Conservation (phyloP, 2,113 vertebrate genomes). For the Paracyprichromis sp. region DNA sequence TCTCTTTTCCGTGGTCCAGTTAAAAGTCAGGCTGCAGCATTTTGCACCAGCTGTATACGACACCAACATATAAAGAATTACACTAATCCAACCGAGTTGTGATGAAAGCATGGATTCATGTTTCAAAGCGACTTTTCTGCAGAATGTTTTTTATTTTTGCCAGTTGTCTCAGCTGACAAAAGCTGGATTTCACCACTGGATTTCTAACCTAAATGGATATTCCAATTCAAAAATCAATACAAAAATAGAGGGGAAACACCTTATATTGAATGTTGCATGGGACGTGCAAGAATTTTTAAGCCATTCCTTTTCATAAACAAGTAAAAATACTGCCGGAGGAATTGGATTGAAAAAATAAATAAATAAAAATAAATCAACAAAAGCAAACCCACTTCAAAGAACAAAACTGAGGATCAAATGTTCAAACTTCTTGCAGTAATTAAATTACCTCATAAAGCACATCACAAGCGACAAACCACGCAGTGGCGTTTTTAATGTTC, state of each 20-base stretch:
- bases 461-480: background rate
- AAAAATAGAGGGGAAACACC: background rate
- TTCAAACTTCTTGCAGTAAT: constrained; percentile 15
- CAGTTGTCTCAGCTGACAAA: background rate
- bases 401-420: background rate
- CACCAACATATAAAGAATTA: background rate
- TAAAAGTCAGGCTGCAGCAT: background rate
- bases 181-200: background rate
- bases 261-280: background rate
- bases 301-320: background rate
- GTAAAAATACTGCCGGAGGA: background rate
- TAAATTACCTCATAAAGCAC: constrained; percentile 1
- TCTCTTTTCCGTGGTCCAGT: background rate
- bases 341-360: background rate
- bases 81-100: background rate
- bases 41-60: background rate
- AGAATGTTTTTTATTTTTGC: background rate
- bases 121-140: background rate
- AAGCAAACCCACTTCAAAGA: background rate
- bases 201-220: background rate
- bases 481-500: background rate
- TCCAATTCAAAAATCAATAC: background rate
- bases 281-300: background rate
- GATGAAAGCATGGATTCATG: background rate
- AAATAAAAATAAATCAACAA: background rate